Evolutionary conservation across 2,888 invertebrate species (phyloP), one percentile per base, ranked within the genome.

Genomic region (Maniola hyperantus): DNA sequence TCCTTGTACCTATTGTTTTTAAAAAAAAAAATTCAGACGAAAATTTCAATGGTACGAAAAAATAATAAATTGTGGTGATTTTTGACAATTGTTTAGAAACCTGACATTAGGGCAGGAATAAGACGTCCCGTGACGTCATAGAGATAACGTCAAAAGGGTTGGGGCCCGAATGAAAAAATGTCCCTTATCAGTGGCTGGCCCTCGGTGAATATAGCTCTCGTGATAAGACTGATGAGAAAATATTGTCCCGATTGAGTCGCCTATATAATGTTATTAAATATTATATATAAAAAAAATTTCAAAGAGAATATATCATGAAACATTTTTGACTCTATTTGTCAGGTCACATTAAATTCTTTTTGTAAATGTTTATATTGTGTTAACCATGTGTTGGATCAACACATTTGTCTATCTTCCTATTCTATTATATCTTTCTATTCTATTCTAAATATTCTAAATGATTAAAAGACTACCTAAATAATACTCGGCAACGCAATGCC

Each of bases 121-220:
- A 85, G 85, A 84, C 82, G 83, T 78, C 79, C 78, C 81, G 84
- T 86, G 85, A 88, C 88, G 84, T 86, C 85, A 82, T 76, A 73
- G 75, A 81, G 90, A 91, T 91, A 91, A 83, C 86, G 87, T 83
- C 87, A 83, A 83, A 88, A 88, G 91, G 90, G 89, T 89, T 88
- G 86, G 86, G 83, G 87, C 84, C 83, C 83, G 82, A 79, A 77
- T 73, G 71, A 71, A 74, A 68, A 77, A 77, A 84, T 82, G 81
- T 72, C 77, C 76, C 82, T 88, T 89, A 89, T 89, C 89, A 83
- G 73, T 60, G 72, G 70, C 63, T 60, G 72, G 70, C 63, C 75
- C 72, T 74, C 73, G 33, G 72, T 72, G 73, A 75, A 73, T 72
- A 72, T 76, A 77, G 79, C 73, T 75, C 74, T 74, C 73, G 71